phyloP scores from a whole-genome alignment of 2,113 vertebrate species.

The Mesocricetus auratus region DNA sequence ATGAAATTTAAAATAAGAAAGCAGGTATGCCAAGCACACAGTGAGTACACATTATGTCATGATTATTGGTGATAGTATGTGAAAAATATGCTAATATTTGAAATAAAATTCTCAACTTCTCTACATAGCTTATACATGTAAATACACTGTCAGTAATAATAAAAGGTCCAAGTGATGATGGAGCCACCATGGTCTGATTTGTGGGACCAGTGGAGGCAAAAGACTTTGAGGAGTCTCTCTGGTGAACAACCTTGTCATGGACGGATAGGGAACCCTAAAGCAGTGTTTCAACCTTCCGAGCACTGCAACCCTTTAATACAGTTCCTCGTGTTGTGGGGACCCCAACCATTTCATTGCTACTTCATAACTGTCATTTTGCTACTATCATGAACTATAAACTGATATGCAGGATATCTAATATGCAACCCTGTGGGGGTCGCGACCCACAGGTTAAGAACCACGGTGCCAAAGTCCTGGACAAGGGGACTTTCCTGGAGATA shows the following conservation, averaged over 20 bases:
- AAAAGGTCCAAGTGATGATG: not conserved
- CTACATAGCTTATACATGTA: not conserved
- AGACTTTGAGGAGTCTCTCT: not conserved
- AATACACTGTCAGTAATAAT: not conserved
- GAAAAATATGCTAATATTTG: not conserved
- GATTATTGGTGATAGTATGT: not conserved
- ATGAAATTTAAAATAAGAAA: not conserved
- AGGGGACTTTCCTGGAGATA: not conserved
- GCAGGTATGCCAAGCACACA: not conserved
- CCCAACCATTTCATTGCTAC: not conserved
- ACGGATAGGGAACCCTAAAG: not conserved
- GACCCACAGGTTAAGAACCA: not conserved
- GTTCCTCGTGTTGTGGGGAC: not conserved
- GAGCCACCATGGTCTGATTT: not conserved
- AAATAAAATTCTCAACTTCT: slow-evolving; percentile 42
- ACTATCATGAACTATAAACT: not conserved
- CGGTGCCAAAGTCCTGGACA: not conserved
- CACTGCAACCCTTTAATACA: no score
- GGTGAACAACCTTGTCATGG: not conserved
- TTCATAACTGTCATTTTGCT: not conserved
- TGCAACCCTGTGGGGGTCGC: not conserved
- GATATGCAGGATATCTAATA: not conserved
- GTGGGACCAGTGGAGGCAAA: not conserved
- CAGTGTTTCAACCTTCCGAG: no score
- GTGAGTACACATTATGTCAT: not conserved